These are phyloP conservation scores for Argyrosomus japonicus DNA, from an alignment of 2,113 vertebrate species.

Conservation along the genomic window DNA sequence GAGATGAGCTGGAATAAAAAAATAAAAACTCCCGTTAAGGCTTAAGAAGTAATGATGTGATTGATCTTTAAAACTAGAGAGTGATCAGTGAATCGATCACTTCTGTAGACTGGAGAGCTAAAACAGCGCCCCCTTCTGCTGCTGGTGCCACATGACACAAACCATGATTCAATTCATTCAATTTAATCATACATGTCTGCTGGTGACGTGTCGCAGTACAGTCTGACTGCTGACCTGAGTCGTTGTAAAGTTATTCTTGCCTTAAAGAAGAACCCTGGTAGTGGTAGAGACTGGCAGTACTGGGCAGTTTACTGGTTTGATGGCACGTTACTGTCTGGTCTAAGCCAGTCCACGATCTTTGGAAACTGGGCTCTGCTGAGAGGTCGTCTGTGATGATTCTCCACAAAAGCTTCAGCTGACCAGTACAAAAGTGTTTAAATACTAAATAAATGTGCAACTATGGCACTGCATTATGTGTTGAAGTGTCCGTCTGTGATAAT, in stretches of 20 bases:
- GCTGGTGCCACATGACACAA: neutral
- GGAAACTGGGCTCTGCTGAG: neutral
- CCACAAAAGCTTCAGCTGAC: neutral
- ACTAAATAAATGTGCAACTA: neutral
- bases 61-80: neutral
- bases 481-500: neutral
- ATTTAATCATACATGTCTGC: neutral
- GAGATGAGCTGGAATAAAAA: conserved; percentile 46
- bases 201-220: no score
- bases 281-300: neutral
- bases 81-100: neutral
- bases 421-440: neutral
- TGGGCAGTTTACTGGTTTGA: neutral
- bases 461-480: neutral
- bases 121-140: conserved; percentile 2
- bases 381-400: neutral
- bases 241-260: neutral
- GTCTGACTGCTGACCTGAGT: neutral
- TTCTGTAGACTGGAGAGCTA: neutral
- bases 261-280: neutral
- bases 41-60: neutral
- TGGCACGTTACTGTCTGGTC: neutral
- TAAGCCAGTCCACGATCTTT: neutral
- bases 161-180: neutral
- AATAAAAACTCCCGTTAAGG: neutral